phyloP scores from a whole-genome alignment of 2,888 invertebrate genomes.

The Chymomyza procnemis region DNA sequence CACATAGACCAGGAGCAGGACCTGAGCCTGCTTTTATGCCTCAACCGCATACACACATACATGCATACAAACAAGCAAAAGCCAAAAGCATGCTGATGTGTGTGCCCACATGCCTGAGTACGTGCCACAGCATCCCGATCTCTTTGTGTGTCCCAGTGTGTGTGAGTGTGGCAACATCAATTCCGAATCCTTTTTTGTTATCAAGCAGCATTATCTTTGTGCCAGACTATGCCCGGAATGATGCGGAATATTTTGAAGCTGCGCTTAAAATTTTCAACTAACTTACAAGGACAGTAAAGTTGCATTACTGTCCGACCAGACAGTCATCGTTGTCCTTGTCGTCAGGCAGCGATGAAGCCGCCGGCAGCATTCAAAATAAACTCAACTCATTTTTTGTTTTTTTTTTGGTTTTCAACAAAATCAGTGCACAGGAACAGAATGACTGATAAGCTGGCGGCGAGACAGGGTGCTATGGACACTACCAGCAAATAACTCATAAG shows the following conservation, averaged over 20 bases:
- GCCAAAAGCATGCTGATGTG: not conserved
- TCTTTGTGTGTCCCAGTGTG: not conserved
- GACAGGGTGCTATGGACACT: too few relatives aligned
- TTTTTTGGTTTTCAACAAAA: too few relatives aligned
- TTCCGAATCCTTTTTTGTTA: constrained; percentile 21
- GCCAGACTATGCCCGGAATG: constrained; percentile 52
- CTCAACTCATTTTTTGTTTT: too few relatives aligned
- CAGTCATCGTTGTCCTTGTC: too few relatives aligned
- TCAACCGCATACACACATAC: not conserved
- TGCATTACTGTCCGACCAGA: too few relatives aligned
- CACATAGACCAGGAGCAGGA: not conserved
- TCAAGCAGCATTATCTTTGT: constrained; percentile 53
- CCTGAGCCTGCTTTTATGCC: not conserved
- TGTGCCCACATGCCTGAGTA: constrained; percentile 30
- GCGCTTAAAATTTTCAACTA: not conserved
- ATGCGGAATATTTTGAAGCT: constrained; percentile 55
- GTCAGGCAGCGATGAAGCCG: too few relatives aligned
- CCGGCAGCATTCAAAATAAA: too few relatives aligned
- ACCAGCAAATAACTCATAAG: too few relatives aligned
- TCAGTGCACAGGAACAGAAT: too few relatives aligned
- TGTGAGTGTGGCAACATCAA: not conserved
- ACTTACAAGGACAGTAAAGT: too few relatives aligned
- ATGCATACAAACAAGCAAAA: constrained; percentile 4
- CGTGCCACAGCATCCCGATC: constrained; percentile 19
- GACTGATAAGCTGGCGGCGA: too few relatives aligned